These are phyloP conservation scores for Tragopan temminckii DNA, from an alignment of 2,797 vertebrate genomes.

Conservation along the genomic window DNA sequence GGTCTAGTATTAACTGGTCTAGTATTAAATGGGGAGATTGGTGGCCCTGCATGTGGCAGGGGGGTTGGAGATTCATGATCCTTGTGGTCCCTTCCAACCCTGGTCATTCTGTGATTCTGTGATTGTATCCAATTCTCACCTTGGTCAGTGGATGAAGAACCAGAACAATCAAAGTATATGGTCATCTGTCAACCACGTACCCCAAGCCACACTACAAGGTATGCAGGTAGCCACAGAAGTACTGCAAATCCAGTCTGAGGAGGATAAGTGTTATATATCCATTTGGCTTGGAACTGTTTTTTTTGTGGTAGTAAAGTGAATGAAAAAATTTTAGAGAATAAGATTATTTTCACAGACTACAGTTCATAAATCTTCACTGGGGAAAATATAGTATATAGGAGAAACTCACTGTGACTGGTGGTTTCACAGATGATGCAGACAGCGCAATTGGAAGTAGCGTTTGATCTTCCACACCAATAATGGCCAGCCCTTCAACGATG, in stretches of 20 bases:
- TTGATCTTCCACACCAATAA: background rate
- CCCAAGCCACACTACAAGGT: background rate
- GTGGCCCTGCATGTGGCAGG: too few relatives aligned
- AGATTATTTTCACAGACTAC: background rate
- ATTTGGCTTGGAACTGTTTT: background rate
- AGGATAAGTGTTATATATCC: accelerated
- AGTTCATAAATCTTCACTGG: background rate
- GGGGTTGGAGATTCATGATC: too few relatives aligned
- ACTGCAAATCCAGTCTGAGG: background rate
- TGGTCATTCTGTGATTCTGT: too few relatives aligned
- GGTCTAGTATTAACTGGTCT: too few relatives aligned
- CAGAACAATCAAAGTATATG: background rate
- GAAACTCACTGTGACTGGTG: slow-evolving; percentile 59
- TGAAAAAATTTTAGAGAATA: background rate
- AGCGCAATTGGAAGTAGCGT: background rate
- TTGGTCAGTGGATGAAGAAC: background rate
- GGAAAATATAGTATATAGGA: background rate
- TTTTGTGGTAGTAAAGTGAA: background rate
- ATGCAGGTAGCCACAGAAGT: background rate
- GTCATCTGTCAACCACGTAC: background rate
- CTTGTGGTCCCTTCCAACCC: too few relatives aligned
- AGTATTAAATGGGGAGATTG: too few relatives aligned
- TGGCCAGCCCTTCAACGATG: background rate
- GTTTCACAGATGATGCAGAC: background rate
- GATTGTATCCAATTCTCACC: background rate